Evolutionary conservation across 2,888 invertebrate species (phyloP).

Genomic region (Stenotaenia linearis): DNA sequence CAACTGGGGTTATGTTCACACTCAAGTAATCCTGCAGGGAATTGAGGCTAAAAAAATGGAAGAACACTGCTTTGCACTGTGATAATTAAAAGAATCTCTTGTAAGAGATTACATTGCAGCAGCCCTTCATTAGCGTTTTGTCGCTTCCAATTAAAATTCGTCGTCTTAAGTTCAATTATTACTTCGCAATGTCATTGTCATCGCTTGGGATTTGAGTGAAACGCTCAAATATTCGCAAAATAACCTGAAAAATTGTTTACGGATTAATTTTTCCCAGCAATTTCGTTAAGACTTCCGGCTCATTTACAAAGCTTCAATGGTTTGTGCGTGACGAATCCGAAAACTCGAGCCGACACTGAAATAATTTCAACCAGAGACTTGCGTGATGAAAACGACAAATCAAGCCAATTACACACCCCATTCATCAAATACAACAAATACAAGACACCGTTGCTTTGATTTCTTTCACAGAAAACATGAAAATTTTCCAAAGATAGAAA

Average conservation of each 20-base stretch:
- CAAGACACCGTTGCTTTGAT: neutral
- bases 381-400: neutral
- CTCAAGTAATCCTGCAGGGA: neutral
- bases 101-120: constrained; percentile 15
- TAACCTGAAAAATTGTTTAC: neutral
- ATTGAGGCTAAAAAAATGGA: neutral
- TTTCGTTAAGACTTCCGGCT: neutral
- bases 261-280: neutral
- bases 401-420: neutral
- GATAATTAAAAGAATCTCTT: neutral
- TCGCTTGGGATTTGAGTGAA: neutral
- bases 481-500: neutral
- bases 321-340: neutral
- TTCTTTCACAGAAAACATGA: neutral
- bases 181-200: neutral
- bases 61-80: constrained; percentile 15
- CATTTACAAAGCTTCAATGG: neutral
- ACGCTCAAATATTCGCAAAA: neutral
- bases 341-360: neutral
- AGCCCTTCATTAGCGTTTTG: constrained; percentile 15
- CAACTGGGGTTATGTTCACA: constrained; percentile 4
- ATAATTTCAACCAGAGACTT: neutral
- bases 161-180: constrained; percentile 7
- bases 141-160: constrained; percentile 19
- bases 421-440: neutral